These are phyloP conservation scores for Monarcha castaneiventris DNA, from an alignment of 2,113 vertebrate genomes.

Conservation along the genomic window DNA sequence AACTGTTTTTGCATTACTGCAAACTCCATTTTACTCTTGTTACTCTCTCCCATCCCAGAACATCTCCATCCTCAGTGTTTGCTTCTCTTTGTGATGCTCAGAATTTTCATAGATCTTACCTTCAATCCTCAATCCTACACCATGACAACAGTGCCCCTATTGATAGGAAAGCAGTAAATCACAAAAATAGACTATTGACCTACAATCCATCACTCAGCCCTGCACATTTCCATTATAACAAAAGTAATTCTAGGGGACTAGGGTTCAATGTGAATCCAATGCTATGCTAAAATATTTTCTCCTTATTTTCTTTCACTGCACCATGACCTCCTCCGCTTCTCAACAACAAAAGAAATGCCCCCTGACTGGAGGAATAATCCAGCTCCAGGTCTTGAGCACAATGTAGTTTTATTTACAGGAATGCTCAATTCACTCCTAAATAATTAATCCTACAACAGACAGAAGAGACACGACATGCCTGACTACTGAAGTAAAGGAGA, in stretches of 20 bases:
- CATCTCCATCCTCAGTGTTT: neutral
- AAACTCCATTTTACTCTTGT: neutral
- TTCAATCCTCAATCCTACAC: neutral
- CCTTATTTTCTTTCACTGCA: neutral
- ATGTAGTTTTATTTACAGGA: neutral
- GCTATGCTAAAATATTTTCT: neutral
- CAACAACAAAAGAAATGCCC: neutral
- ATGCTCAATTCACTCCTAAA: neutral
- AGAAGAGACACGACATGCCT: neutral
- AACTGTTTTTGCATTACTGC: neutral
- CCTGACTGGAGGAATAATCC: neutral
- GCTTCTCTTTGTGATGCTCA: neutral
- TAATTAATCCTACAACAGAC: neutral
- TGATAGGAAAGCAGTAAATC: neutral
- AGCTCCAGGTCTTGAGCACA: neutral
- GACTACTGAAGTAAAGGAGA: neutral
- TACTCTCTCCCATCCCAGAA: neutral
- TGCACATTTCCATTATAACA: neutral
- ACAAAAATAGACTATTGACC: neutral
- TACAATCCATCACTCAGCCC: neutral
- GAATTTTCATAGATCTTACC: neutral
- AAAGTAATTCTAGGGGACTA: neutral
- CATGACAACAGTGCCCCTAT: neutral
- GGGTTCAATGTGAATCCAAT: neutral
- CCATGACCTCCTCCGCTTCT: neutral